Conservation (phyloP, 2,113 vertebrate genomes). For the Lamprologus speciosus region DNA sequence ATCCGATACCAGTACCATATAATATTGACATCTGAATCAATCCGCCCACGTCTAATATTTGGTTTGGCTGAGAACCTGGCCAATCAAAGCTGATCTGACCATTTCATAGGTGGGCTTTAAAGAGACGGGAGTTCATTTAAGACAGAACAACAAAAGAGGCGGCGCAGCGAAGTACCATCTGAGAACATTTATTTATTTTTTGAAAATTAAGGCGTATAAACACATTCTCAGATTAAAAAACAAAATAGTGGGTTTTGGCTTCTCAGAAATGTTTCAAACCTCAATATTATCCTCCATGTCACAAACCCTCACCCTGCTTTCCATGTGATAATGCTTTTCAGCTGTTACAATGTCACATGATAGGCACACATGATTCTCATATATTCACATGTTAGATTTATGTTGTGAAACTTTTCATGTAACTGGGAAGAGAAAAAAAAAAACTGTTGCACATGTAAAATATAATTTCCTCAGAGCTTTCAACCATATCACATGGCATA, state of each 20-base stretch:
- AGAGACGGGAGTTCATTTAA: background rate
- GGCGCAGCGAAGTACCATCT: accelerated
- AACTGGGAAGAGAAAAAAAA: too few relatives aligned
- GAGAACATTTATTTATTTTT: background rate
- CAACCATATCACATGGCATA: background rate
- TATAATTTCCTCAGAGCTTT: background rate
- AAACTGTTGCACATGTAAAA: background rate
- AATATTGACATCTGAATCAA: background rate
- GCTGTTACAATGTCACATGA: background rate
- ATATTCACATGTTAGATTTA: background rate
- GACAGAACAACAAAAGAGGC: background rate
- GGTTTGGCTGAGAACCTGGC: background rate
- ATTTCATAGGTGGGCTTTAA: background rate
- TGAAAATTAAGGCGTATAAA: background rate
- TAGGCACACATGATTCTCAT: background rate
- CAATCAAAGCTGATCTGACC: background rate
- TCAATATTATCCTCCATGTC: background rate
- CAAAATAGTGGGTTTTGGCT: background rate
- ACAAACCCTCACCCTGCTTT: background rate
- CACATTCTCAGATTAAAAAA: background rate
- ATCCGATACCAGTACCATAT: background rate
- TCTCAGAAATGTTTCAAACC: background rate
- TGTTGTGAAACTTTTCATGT: background rate
- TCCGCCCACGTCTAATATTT: background rate
- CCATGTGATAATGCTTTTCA: background rate